Conservation (phyloP, 2,888 invertebrate species). For the Caenorhabditis sp. region DNA sequence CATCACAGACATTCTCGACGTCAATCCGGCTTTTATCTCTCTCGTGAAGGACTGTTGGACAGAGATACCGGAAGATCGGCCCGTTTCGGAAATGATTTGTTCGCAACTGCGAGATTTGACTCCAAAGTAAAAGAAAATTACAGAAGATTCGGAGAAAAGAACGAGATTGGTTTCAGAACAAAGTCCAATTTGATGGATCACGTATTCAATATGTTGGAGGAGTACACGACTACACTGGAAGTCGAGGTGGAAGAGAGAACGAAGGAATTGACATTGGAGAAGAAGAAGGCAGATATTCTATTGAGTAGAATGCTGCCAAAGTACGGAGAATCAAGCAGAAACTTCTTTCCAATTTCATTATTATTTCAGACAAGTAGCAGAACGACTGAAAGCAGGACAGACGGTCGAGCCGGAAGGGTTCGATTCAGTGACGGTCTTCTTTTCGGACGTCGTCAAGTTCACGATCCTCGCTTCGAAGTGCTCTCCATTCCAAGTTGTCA, state of each 20-base stretch:
- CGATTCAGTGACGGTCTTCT: constrained; percentile 75
- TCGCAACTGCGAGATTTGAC: constrained; percentile 48
- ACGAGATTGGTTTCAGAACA: constrained; percentile 26
- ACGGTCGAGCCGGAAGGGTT: constrained; percentile 75
- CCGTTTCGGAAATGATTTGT: constrained; percentile 56
- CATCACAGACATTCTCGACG: constrained; percentile 47
- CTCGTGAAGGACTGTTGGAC: constrained; percentile 74
- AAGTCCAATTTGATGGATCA: constrained; percentile 73
- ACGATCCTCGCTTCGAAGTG: constrained; percentile 73
- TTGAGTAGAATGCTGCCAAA: constrained; percentile 72
- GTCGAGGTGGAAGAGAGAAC: constrained; percentile 72
- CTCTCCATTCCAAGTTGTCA: constrained; percentile 75
- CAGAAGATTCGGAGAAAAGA: too few relatives aligned
- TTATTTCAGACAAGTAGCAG: constrained; percentile 60
- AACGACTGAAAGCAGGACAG: constrained; percentile 73
- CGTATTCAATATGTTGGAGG: constrained; percentile 75
- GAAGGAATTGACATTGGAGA: constrained; percentile 70
- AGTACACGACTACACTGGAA: constrained; percentile 72
- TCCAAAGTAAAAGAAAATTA: constrained; percentile 32
- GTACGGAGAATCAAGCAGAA: background rate
- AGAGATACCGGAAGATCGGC: constrained; percentile 68
- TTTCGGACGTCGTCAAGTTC: constrained; percentile 77
- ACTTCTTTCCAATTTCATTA: background rate
- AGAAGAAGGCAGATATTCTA: constrained; percentile 73
- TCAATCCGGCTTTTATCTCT: constrained; percentile 63